Evolutionary conservation across 2,888 invertebrate genomes (phyloP).

Genomic region (Apodemia duryi): DNA sequence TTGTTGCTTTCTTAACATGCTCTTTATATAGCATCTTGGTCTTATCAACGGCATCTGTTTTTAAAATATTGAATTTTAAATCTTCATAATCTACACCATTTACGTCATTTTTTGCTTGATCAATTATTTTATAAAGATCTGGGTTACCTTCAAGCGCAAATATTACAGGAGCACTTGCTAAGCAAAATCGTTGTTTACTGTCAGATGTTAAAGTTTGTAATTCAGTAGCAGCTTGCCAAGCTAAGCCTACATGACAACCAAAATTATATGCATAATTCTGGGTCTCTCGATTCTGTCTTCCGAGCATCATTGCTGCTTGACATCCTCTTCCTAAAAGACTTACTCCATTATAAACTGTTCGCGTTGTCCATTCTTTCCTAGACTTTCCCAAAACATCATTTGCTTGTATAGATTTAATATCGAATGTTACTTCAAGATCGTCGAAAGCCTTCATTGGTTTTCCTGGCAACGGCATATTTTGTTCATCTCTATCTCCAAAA

Average conservation of each 20-base stretch:
- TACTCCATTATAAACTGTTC: slow-evolving; percentile 85
- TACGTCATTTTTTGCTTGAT: slow-evolving; percentile 82
- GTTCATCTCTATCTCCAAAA: slow-evolving; percentile 85
- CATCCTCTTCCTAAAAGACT: slow-evolving; percentile 85
- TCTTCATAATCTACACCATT: slow-evolving; percentile 84
- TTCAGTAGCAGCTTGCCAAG: slow-evolving; percentile 85
- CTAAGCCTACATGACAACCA: slow-evolving; percentile 89
- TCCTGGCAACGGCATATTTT: slow-evolving; percentile 86
- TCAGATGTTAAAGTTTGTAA: slow-evolving; percentile 70
- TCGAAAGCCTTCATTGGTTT: slow-evolving; percentile 67
- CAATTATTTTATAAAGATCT: slow-evolving; percentile 80
- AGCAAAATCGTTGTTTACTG: slow-evolving; percentile 83
- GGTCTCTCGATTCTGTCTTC: slow-evolving; percentile 82
- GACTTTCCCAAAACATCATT: slow-evolving; percentile 78
- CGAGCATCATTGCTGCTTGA: slow-evolving; percentile 87
- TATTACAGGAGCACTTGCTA: slow-evolving; percentile 90
- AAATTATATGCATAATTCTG: slow-evolving; percentile 88
- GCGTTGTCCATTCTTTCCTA: slow-evolving; percentile 84
- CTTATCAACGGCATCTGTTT: slow-evolving; percentile 65
- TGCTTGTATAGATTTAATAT: slow-evolving; percentile 56
- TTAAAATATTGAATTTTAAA: slow-evolving; percentile 69
- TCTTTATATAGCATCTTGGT: slow-evolving; percentile 63
- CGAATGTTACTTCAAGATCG: slow-evolving; percentile 58
- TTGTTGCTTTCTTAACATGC: slow-evolving; percentile 60
- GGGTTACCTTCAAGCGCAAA: slow-evolving; percentile 90